Evolutionary conservation across 35 echinoderm and acorn worm genomes (phyloP).

Genomic region (Amphiura filiformis): DNA sequence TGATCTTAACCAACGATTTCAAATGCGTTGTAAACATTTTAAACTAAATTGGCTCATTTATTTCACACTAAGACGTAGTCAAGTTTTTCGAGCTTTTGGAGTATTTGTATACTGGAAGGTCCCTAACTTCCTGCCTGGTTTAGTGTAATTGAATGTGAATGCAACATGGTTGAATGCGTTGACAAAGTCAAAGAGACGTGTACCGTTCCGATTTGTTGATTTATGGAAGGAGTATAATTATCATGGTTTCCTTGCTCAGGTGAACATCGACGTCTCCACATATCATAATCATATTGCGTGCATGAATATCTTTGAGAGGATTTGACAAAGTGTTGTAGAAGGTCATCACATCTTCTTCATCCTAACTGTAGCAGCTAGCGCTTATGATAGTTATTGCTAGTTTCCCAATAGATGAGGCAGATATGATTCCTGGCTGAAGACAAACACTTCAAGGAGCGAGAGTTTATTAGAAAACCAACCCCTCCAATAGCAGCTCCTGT

Average conservation of each 20-base stretch:
- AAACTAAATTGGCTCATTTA: not conserved
- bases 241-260: not conserved
- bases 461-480: conserved; percentile 1
- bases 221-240: not conserved
- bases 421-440: conserved; percentile 4
- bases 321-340: not conserved
- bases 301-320: not conserved
- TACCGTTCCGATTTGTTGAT: conserved; percentile 4
- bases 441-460: conserved; percentile 1
- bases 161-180: conserved; percentile 4
- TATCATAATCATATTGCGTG: not conserved
- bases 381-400: not conserved
- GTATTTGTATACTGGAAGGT: not conserved
- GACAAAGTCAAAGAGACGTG: conserved; percentile 1
- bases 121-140: conserved; percentile 2
- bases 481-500: conserved; percentile 12
- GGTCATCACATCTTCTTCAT: not conserved
- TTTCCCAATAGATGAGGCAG: conserved; percentile 8
- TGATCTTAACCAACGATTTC: not conserved
- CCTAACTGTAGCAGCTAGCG: conserved; percentile 5
- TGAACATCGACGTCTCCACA: not conserved
- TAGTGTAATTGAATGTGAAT: not conserved
- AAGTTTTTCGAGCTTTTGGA: conserved; percentile 1
- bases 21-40: not conserved
- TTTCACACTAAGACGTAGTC: not conserved